Evolutionary conservation across 2,888 invertebrate species (phyloP), one percentile per base, ranked within the genome.

Genomic region (Cerastis leucographa): DNA sequence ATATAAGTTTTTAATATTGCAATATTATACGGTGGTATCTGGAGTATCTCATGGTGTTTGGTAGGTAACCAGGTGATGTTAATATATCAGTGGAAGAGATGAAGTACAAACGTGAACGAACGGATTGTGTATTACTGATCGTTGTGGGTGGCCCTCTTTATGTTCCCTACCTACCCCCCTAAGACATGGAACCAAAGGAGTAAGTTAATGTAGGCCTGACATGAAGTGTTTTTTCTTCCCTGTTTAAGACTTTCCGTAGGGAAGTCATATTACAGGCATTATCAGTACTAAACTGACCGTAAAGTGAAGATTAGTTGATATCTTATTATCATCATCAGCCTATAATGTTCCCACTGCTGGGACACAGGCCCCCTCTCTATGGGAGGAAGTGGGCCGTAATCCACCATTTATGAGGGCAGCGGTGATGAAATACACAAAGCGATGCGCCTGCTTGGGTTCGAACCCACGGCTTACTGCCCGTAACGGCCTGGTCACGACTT

Each of bases 1-100:
- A 9, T 4, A 6, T 29, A 19, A 19, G 12, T 44, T 65, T 71
- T 81, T 66, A 35, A 49, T 76, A 77, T 61, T 46, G 49, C n/a
- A 46, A 66, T 76, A 77, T 76, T 19, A 40, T 9, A 29, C 46
- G 25, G 17, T 49, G 44, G 8, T 44, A 2, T 42, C n/a, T 54
- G 1, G 9, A n/a, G n/a, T 51, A 2, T 56, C 22, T 29, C 7
- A 51, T 44, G 29, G 40, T 42, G 35, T 12, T 51, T 40, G n/a
- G 11, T 25, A 17, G 12, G 25, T 19, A 17, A 14, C 14, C 46
- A 80, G 59, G 51, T 62, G 35, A 35, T 35, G 76, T 14, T 12
- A 9, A 66, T 66, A 62, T 35, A 56, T 61, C 7, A 2, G 14
- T 54, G 22, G 17, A 59, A 59, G n/a, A 22, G 22, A 51, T 22